phyloP scores from a whole-genome alignment of 2,113 vertebrate genomes.

The Erpornis zantholeuca region DNA sequence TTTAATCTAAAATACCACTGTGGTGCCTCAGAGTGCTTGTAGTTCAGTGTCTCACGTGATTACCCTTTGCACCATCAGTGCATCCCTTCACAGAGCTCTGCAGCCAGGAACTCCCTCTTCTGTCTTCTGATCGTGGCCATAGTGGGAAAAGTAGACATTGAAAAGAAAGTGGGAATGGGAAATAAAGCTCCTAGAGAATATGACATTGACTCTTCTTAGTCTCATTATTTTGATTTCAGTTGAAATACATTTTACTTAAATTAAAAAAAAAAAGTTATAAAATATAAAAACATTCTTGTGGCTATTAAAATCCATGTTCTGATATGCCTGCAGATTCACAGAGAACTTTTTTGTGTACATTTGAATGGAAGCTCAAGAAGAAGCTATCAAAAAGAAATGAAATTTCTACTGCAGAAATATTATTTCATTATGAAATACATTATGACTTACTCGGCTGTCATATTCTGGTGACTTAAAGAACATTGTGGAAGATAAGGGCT shows the following conservation, averaged over 20 bases:
- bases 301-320: not conserved
- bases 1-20: not conserved
- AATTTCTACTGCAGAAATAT: not conserved
- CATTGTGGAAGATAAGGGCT: not conserved
- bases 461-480: not conserved
- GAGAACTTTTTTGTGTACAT: not conserved
- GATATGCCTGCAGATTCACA: not conserved
- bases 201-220: not conserved
- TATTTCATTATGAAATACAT: not conserved
- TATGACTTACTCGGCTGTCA: not conserved
- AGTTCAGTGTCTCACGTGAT: not conserved
- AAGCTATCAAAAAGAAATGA: not conserved
- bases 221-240: not conserved
- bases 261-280: not conserved
- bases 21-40: not conserved
- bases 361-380: not conserved
- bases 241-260: not conserved
- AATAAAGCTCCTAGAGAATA: not conserved
- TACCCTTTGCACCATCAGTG: not conserved
- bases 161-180: not conserved
- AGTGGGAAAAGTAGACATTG: not conserved
- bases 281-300: not conserved
- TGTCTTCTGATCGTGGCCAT: not conserved
- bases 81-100: not conserved
- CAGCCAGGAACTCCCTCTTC: not conserved